These are phyloP conservation scores for Philereme transversata DNA, from an alignment of 2,888 invertebrate genomes.

Conservation along the genomic window DNA sequence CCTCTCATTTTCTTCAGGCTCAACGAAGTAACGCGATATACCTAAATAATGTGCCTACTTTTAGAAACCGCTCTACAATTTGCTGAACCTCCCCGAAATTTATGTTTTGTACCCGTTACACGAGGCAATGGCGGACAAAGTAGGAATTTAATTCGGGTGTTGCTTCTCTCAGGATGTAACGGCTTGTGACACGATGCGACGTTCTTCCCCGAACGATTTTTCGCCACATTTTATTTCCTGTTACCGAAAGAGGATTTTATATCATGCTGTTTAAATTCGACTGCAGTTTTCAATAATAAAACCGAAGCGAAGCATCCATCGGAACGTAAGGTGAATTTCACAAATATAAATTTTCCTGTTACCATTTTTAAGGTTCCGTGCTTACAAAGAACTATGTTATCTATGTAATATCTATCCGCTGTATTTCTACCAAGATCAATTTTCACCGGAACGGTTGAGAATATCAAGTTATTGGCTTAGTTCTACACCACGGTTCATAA, in stretches of 20 bases:
- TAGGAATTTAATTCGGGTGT: slow-evolving; percentile 79
- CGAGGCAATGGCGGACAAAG: slow-evolving; percentile 55
- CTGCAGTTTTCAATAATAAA: slow-evolving; percentile 33
- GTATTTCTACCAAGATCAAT: no score
- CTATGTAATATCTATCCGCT: no score
- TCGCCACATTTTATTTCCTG: slow-evolving; percentile 58
- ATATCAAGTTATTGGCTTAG: no score
- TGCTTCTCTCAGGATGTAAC: slow-evolving; percentile 65
- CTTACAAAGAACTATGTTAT: no score
- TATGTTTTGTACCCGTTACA: slow-evolving; percentile 45
- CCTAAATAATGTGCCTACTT: slow-evolving; percentile 56
- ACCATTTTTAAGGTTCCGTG: no score
- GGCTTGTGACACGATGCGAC: slow-evolving; percentile 67
- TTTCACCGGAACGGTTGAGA: no score
- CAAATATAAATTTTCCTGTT: slow-evolving; percentile 12
- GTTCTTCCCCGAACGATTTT: slow-evolving; percentile 57
- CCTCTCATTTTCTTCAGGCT: slow-evolving; percentile 29
- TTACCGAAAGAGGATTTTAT: slow-evolving; percentile 55
- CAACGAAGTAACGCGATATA: slow-evolving; percentile 39
- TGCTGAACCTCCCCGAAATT: slow-evolving; percentile 56
- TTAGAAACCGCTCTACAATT: slow-evolving; percentile 54
- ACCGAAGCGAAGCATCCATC: slow-evolving; percentile 13
- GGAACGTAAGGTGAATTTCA: slow-evolving; percentile 8
- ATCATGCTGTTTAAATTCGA: slow-evolving; percentile 48
- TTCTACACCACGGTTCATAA: no score